Base-by-base conservation (phyloP, 2,797 vertebrate species). In the Acanthurus leucopareius region DNA sequence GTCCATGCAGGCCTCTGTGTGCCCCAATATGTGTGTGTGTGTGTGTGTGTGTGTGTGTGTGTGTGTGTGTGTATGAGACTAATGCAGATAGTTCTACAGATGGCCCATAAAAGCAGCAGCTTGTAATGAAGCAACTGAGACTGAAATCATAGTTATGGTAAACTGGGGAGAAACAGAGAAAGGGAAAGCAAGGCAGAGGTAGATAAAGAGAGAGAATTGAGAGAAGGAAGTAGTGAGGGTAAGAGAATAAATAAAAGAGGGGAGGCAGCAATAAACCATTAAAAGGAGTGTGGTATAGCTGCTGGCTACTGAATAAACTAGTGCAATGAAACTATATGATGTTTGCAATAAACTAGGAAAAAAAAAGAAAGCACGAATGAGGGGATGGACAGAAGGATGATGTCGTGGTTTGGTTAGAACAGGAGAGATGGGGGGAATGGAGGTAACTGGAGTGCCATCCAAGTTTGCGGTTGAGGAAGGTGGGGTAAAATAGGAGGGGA, bases 111-210 rank as follows among this genome's bases (percentile, higher is more conserved):
- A 93, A 91, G 82, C 88, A 92, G 91, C 92, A 89, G 91, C 89
- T 93, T 93, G 91, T 92, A 93, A 93, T 93, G 91, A 93, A 93
- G 91, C 92, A 88, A 90, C 89, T 92, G 91, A 92, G 93, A 91
- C 90, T 80, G 80, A 90, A 92, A 94, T 94, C 89, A 93, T 91
- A 86, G 92, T 93, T 94, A 93, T 92, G 88, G 91, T 88, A 79
- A 92, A 90, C 90, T 76, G 61, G 88, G 90, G 90, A 92, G 80
- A 82, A 78, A 71, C 64, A 44, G 61, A 75, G 69, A 83, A 16
- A 40, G 69, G 15, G 63, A 63, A 75, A 69, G 85, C 74, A 62
- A 67, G 57, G 70, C 63, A 73, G 66, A 85, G 77, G 88, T 85
- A 61, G 80, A 78, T 47, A 60, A 44, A 84, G 60, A 69, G 63